Conservation (phyloP, 2,113 vertebrate genomes). For the Miniopterus natalensis region DNA sequence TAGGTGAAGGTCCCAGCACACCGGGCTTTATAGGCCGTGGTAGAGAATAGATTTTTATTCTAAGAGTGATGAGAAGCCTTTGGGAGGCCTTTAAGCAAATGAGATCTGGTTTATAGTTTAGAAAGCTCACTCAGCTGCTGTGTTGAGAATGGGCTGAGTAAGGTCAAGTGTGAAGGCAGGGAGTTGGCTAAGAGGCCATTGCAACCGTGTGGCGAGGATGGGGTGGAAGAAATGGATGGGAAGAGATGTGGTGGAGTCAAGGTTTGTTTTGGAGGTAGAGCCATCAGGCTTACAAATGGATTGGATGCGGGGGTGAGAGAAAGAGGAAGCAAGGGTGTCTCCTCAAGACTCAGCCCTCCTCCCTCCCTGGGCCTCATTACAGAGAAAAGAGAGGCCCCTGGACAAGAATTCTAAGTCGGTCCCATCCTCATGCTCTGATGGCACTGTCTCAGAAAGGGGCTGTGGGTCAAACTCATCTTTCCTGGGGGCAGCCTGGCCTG, state of each 20-base stretch:
- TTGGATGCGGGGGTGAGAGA: not conserved
- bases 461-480: not conserved
- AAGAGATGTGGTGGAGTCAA: not conserved
- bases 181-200: not conserved
- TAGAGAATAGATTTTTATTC: not conserved
- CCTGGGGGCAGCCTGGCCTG: not conserved
- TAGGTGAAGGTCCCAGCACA: not conserved
- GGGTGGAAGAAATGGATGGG: not conserved
- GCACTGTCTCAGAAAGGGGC: not conserved
- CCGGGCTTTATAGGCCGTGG: not conserved
- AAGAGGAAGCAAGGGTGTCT: not conserved
- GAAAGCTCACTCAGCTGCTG: not conserved
- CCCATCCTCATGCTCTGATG: not conserved
- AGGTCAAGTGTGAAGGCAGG: not conserved
- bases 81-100: not conserved
- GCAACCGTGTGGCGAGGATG: not conserved
- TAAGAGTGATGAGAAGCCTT: not conserved
- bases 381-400: not conserved
- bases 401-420: not conserved
- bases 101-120: not conserved
- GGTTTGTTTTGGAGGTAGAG: not conserved
- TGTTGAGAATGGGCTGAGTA: not conserved
- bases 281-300: not conserved
- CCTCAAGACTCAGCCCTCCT: not conserved
- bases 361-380: not conserved